Evolutionary conservation across 1,140 invertebrate species (phyloP).

Genomic region (Caenorhabditis brenneri): DNA sequence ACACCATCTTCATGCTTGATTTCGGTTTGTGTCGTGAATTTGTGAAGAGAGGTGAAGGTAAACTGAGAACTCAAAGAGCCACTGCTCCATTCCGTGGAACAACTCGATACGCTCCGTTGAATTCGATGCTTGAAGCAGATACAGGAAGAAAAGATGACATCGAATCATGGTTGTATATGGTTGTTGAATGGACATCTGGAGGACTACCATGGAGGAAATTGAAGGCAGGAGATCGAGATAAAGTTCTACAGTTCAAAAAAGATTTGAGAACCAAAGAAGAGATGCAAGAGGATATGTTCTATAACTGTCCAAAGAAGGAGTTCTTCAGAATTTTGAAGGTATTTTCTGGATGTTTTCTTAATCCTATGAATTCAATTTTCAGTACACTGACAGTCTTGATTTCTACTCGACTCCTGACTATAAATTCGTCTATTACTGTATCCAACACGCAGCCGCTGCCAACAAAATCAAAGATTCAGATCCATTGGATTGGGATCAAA

Average conservation of each 20-base stretch:
- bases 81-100: slow-evolving; percentile 50
- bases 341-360: no score
- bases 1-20: slow-evolving; percentile 53
- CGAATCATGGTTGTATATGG: slow-evolving; percentile 54
- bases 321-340: slow-evolving; percentile 41
- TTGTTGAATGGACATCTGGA: slow-evolving; percentile 54
- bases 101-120: slow-evolving; percentile 51
- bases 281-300: slow-evolving; percentile 25
- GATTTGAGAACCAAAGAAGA: slow-evolving; percentile 10
- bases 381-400: slow-evolving; percentile 36
- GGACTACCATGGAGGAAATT: slow-evolving; percentile 51
- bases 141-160: slow-evolving; percentile 53
- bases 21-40: slow-evolving; percentile 52
- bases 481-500: slow-evolving; percentile 49
- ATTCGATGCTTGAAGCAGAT: slow-evolving; percentile 35
- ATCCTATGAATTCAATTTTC: background rate
- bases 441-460: slow-evolving; percentile 29
- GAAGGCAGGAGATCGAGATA: slow-evolving; percentile 39
- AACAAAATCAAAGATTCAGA: slow-evolving; percentile 13
- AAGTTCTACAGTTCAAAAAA: slow-evolving; percentile 45
- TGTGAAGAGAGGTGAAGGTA: slow-evolving; percentile 37
- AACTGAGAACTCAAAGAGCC: slow-evolving; percentile 13
- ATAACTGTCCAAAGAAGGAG: background rate
- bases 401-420: slow-evolving; percentile 50
- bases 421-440: slow-evolving; percentile 43